A percentile compares a stretch with the other conserved stretches of the same genome.
Conservation (phyloP, 2,113 vertebrate genomes). For the Trematocara macrostoma region DNA sequence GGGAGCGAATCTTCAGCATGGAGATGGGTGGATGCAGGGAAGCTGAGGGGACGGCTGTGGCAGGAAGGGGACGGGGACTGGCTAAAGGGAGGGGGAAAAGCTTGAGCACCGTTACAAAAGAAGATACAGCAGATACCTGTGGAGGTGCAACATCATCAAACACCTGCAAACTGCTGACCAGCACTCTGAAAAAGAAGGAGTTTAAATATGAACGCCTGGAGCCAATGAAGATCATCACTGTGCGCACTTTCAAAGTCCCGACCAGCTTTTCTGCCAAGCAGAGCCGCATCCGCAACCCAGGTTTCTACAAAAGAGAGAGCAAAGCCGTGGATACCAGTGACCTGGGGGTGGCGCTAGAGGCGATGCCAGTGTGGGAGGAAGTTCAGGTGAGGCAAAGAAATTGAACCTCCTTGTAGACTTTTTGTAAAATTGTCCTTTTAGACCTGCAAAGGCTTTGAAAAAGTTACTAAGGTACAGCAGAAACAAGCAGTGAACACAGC, state of each 20-base stretch:
- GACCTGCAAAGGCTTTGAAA: not conserved
- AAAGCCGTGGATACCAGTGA: conserved; percentile 88
- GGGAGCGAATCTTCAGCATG: conserved; percentile 94
- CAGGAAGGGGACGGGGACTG: not conserved
- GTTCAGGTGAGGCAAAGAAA: conserved; percentile 64
- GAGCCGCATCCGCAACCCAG: conserved; percentile 78
- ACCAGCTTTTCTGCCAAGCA: conserved; percentile 84
- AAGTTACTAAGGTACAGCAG: fast-evolving
- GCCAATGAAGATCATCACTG: conserved; percentile 85
- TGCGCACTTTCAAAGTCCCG: conserved; percentile 87
- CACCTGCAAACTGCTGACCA: not conserved
- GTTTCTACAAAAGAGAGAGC: conserved; percentile 70
- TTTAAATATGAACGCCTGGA: conserved; percentile 83
- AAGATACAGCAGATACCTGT: not conserved
- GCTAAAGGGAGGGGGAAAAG: not conserved
- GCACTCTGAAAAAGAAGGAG: conserved; percentile 47
- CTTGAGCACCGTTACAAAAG: conserved; percentile 3
- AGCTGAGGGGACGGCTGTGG: not conserved
- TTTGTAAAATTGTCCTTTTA: not conserved
- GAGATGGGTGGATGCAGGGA: conserved; percentile 78
- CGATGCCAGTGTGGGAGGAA: conserved; percentile 81
- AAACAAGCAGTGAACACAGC: not conserved
- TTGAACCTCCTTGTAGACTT: not conserved
- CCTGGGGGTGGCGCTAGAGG: conserved; percentile 67
- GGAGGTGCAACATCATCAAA: not conserved